Conservation (phyloP, 1,140 invertebrate genomes). For the Diabrotica undecimpunctata region DNA sequence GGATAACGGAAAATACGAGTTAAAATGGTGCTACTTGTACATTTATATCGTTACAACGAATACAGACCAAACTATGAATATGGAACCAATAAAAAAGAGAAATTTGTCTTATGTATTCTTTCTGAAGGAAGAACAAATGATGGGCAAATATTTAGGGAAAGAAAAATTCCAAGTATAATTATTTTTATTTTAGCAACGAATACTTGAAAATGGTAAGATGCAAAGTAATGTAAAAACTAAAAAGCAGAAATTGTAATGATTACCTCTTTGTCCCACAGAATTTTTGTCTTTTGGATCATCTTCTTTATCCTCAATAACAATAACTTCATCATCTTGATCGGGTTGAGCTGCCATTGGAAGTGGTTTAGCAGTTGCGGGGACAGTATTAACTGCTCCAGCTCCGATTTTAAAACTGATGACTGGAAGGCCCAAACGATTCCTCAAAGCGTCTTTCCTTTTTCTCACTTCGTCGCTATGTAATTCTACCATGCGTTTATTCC, state of each 20-base stretch:
- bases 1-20: neutral
- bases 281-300: conserved; percentile 27
- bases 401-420: conserved; percentile 44
- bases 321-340: conserved; percentile 43
- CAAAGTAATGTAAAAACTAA: too few species aligned
- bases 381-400: conserved; percentile 13
- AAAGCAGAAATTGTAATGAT: too few species aligned
- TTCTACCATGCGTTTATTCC: conserved; percentile 75
- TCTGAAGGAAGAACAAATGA: too few species aligned
- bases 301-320: conserved; percentile 42
- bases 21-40: too few species aligned
- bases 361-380: conserved; percentile 19
- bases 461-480: conserved; percentile 66
- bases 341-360: conserved; percentile 39
- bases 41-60: too few species aligned
- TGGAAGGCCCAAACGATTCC: conserved; percentile 44
- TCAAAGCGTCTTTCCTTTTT: conserved; percentile 54
- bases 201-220: too few species aligned
- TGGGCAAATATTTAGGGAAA: too few species aligned
- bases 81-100: too few species aligned
- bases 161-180: too few species aligned
- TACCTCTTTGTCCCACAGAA: conserved; percentile 35
- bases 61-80: too few species aligned
- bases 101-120: too few species aligned
- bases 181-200: too few species aligned